These are phyloP conservation scores for Zenarchopterus dispar DNA, from an alignment of 2,797 vertebrate genomes.

Conservation along the genomic window DNA sequence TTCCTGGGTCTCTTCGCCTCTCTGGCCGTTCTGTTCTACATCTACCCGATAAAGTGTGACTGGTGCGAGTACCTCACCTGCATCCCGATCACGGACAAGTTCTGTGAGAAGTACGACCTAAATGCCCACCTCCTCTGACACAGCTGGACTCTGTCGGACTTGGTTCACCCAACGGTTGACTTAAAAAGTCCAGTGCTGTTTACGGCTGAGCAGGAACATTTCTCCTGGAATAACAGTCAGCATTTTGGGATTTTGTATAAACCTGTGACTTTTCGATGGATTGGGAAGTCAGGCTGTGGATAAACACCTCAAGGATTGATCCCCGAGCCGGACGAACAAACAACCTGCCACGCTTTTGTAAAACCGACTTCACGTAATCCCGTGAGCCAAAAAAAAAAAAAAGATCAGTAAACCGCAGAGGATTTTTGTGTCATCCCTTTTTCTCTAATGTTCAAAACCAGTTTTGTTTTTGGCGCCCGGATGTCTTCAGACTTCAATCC, in stretches of 20 bases:
- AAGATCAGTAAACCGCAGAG: not conserved
- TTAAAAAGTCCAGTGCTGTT: too few species aligned
- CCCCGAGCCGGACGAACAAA: conserved; percentile 29
- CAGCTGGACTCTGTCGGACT: too few species aligned
- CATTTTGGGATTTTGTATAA: not conserved
- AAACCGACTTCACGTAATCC: conserved; percentile 23
- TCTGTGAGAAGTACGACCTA: conserved; percentile 98
- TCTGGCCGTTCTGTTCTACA: conserved; percentile 93
- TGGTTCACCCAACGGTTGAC: too few species aligned
- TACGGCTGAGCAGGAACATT: not conserved
- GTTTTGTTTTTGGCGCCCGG: conserved; percentile 17
- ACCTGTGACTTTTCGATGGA: too few species aligned
- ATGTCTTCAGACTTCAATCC: conserved; percentile 15
- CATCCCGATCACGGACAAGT: conserved; percentile 97
- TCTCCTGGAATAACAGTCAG: not conserved
- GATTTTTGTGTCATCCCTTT: conserved; percentile 20
- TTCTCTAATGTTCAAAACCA: not conserved
- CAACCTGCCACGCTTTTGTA: conserved; percentile 33
- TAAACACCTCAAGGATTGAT: conserved; percentile 11
- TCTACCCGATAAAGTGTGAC: conserved; percentile 93
- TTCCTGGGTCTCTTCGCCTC: conserved; percentile 90
- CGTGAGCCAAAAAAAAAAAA: conserved; percentile 23
- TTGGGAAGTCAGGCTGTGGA: conserved; percentile 6
- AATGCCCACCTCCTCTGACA: conserved; percentile 92
- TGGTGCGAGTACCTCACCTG: conserved; percentile 99